Conservation (phyloP, 1,140 invertebrate genomes). For the Caenorhabditis latens region DNA sequence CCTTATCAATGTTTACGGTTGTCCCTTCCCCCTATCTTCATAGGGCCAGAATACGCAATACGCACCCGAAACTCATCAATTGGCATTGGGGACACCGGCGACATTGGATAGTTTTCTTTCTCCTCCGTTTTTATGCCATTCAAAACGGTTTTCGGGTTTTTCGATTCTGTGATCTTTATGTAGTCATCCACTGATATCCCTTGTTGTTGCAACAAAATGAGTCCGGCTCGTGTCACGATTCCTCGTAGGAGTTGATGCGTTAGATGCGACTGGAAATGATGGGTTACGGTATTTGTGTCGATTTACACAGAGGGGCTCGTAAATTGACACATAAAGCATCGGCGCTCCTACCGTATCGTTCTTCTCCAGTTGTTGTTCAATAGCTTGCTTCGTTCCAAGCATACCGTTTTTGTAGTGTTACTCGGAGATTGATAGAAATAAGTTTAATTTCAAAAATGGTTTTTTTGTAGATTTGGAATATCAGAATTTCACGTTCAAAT, state of each 20-base stretch:
- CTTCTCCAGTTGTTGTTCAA: too few relatives aligned
- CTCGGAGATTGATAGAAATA: too few relatives aligned
- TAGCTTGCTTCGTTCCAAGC: too few relatives aligned
- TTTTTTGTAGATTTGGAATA: too few relatives aligned
- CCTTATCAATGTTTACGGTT: not conserved
- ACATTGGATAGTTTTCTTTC: not conserved
- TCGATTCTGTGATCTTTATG: too few relatives aligned
- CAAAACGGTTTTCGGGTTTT: too few relatives aligned
- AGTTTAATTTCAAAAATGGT: too few relatives aligned
- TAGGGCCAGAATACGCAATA: not conserved
- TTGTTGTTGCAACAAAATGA: not conserved
- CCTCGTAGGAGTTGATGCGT: not conserved
- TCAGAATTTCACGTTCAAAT: too few relatives aligned
- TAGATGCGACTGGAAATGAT: not conserved
- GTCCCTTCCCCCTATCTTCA: not conserved
- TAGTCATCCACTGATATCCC: not conserved
- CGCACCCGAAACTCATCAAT: slow-evolving; percentile 39
- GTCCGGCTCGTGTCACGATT: not conserved
- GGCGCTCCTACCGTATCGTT: too few relatives aligned
- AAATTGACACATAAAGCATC: too few relatives aligned
- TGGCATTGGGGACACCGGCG: not conserved
- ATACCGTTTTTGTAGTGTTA: too few relatives aligned
- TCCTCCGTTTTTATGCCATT: not conserved
- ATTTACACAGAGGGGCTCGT: too few relatives aligned
- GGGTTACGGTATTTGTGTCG: not conserved